Percentiles rank a stretch among this genome's conserved stretches.
Conservation (phyloP, 2,113 vertebrate genomes). For the Megaceryle maxima region DNA sequence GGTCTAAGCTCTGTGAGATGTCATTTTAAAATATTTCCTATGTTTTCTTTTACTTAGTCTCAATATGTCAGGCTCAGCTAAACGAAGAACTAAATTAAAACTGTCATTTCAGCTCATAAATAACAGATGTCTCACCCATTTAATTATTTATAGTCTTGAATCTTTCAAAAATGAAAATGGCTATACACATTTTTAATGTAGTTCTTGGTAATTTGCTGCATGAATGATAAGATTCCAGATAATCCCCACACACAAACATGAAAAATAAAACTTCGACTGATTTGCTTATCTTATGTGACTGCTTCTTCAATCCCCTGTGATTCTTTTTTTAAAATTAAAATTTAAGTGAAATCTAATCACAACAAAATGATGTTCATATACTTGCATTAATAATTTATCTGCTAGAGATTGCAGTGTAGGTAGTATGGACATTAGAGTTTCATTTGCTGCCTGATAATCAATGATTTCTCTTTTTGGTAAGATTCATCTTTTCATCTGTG, state of each 20-base stretch:
- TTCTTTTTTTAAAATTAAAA: slow-evolving; percentile 79
- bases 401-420: slow-evolving; percentile 66
- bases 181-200: slow-evolving; percentile 87
- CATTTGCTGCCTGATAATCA: slow-evolving; percentile 54
- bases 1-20: slow-evolving; percentile 1
- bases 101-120: slow-evolving; percentile 88
- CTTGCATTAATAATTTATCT: slow-evolving; percentile 79
- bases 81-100: slow-evolving; percentile 84
- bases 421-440: slow-evolving; percentile 62
- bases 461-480: slow-evolving; percentile 44
- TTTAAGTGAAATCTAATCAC: slow-evolving; percentile 79
- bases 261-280: slow-evolving; percentile 79
- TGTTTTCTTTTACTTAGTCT: slow-evolving; percentile 72
- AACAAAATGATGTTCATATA: slow-evolving; percentile 80
- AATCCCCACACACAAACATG: slow-evolving; percentile 82
- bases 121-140: slow-evolving; percentile 86
- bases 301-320: slow-evolving; percentile 69
- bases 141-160: slow-evolving; percentile 88
- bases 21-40: slow-evolving; percentile 69
- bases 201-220: slow-evolving; percentile 83
- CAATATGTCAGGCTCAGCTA: slow-evolving; percentile 70
- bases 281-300: slow-evolving; percentile 72
- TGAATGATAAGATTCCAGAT: slow-evolving; percentile 84
- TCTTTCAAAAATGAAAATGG: slow-evolving; percentile 85
- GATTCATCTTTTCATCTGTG: slow-evolving; percentile 48